Conservation (phyloP, 1,140 invertebrate genomes). For the Acyrthosiphon pisum region DNA sequence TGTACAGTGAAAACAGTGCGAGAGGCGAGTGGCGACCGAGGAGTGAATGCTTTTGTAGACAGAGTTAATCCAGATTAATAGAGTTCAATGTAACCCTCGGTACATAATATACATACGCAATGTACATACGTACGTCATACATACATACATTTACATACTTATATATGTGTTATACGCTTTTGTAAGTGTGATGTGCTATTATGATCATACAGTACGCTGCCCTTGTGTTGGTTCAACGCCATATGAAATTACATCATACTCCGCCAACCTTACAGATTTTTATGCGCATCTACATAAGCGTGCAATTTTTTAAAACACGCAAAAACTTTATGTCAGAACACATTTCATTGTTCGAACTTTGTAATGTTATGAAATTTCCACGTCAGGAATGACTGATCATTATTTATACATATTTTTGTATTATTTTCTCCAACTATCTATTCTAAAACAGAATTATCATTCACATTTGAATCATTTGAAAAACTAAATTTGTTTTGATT, state of each 20-base stretch:
- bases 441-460: neutral
- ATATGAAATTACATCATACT: neutral
- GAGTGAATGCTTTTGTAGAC: constrained; percentile 42
- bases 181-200: neutral
- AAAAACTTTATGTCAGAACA: neutral
- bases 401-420: neutral
- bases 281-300: neutral
- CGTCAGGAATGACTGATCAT: neutral
- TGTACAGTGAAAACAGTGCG: neutral
- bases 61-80: constrained; percentile 53
- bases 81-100: constrained; percentile 42
- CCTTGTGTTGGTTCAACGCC: neutral
- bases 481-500: no score
- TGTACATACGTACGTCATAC: neutral
- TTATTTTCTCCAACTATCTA: neutral
- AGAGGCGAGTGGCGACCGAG: neutral
- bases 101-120: neutral
- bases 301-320: neutral
- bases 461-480: neutral
- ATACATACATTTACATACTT: neutral
- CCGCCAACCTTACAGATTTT: neutral
- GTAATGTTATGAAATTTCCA: neutral
- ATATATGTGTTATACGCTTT: neutral
- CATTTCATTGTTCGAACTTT: neutral
- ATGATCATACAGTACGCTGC: neutral